phyloP scores from a whole-genome alignment of 2,888 invertebrate species.

The Camponotus fellah region DNA sequence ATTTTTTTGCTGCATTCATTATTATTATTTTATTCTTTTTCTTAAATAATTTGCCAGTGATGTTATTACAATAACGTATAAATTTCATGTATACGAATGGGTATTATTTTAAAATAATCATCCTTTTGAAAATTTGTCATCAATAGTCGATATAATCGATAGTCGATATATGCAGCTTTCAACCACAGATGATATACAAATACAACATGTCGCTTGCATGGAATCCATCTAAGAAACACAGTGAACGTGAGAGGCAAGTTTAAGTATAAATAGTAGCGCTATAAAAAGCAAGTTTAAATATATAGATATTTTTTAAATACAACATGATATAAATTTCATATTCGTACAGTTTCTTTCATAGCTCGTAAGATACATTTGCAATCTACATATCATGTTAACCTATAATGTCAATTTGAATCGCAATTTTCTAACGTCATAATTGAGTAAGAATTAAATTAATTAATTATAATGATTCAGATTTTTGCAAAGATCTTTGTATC shows the following conservation, averaged over 20 bases:
- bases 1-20: constrained; percentile 29
- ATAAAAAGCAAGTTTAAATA: not conserved
- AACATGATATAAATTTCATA: not conserved
- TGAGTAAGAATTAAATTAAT: not conserved
- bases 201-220: constrained; percentile 86
- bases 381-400: not conserved
- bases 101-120: not conserved
- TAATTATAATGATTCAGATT: not conserved
- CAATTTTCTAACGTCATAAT: not conserved
- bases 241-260: constrained; percentile 91
- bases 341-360: not conserved
- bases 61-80: not conserved
- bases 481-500: not conserved
- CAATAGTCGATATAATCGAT: not conserved
- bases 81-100: not conserved
- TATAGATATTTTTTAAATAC: not conserved
- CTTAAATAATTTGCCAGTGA: not conserved
- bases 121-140: not conserved
- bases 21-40: not conserved
- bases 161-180: not conserved
- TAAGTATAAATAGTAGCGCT: not conserved
- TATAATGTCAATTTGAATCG: constrained; percentile 14
- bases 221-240: constrained; percentile 92
- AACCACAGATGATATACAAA: too few species aligned
- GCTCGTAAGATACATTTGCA: not conserved